Conservation (phyloP, 2,888 invertebrate species). For the Ellobium chinense region DNA sequence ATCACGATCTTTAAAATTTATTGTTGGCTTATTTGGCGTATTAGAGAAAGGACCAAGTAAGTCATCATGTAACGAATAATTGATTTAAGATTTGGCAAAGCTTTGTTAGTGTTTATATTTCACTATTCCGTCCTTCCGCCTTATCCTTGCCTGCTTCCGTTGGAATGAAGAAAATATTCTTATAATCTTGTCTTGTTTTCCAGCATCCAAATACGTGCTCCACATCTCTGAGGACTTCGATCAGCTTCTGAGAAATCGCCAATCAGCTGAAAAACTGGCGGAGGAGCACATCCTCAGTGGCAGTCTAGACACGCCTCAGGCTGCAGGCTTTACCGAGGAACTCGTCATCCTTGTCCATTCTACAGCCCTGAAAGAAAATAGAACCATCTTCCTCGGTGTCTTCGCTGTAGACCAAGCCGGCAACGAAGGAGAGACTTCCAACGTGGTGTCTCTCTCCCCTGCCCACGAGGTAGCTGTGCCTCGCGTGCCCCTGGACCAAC, state of each 20-base stretch:
- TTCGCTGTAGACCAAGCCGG: slow-evolving; percentile 51
- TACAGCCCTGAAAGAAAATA: slow-evolving; percentile 22
- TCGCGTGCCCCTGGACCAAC: not conserved
- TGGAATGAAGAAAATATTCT: too few species aligned
- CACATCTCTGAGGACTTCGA: slow-evolving; percentile 42
- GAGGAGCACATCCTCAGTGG: slow-evolving; percentile 17
- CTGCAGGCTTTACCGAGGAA: slow-evolving; percentile 42
- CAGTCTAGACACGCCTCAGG: slow-evolving; percentile 16
- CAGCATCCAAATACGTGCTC: slow-evolving; percentile 49
- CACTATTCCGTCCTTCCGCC: too few species aligned
- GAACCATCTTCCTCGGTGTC: slow-evolving; percentile 50
- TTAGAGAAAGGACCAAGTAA: too few species aligned
- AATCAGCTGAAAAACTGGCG: not conserved
- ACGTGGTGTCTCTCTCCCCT: slow-evolving; percentile 54
- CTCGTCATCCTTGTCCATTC: slow-evolving; percentile 13
- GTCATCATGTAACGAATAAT: too few species aligned
- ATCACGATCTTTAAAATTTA: too few species aligned
- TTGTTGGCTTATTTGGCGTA: too few species aligned
- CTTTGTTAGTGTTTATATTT: too few species aligned
- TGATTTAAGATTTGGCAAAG: not conserved
- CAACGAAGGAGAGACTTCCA: slow-evolving; percentile 54
- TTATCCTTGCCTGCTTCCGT: too few species aligned
- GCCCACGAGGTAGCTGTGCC: slow-evolving; percentile 46
- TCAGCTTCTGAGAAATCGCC: slow-evolving; percentile 15
- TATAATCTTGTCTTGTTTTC: too few species aligned